Evolutionary conservation across 2,113 vertebrate genomes (phyloP).

Genomic region (Aphyosemion australe): DNA sequence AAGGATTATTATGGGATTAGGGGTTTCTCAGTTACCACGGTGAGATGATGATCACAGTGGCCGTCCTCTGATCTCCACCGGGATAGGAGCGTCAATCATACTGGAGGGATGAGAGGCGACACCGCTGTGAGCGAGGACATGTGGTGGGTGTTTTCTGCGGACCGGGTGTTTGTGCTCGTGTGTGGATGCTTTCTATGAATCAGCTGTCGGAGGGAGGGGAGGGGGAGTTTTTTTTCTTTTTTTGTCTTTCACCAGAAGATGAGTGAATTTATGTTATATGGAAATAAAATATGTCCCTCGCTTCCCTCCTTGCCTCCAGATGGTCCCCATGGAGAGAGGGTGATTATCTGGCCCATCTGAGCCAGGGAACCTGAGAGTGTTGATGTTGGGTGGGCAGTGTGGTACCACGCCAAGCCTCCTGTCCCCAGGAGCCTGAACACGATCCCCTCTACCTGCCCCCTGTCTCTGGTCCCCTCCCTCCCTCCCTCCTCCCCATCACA

Average conservation of each 20-base stretch:
- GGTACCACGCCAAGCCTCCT: constrained; percentile 75
- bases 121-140: constrained; percentile 50
- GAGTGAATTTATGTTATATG: constrained; percentile 69
- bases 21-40: constrained; percentile 69
- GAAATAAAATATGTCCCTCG: constrained; percentile 67
- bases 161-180: constrained; percentile 2
- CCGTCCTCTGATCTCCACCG: constrained; percentile 71
- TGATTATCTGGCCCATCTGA: constrained; percentile 79
- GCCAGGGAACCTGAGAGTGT: constrained; percentile 77
- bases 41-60: constrained; percentile 73
- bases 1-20: constrained; percentile 77
- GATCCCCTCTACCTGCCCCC: constrained; percentile 73
- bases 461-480: constrained; percentile 59
- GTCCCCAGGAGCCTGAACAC: constrained; percentile 79
- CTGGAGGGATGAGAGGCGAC: constrained; percentile 52
- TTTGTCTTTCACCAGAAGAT: constrained; percentile 20
- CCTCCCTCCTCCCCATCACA: constrained; percentile 52
- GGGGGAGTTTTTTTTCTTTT: background rate
- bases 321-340: constrained; percentile 76
- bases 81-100: constrained; percentile 69
- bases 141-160: constrained; percentile 33
- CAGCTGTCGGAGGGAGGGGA: constrained; percentile 23
- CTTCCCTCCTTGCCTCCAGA: constrained; percentile 67
- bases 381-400: constrained; percentile 79
- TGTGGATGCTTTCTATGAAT: constrained; percentile 31